Evolutionary conservation across 2,113 vertebrate species (phyloP), one percentile per base, ranked within the genome.

Genomic region (Tamias sibiricus): DNA sequence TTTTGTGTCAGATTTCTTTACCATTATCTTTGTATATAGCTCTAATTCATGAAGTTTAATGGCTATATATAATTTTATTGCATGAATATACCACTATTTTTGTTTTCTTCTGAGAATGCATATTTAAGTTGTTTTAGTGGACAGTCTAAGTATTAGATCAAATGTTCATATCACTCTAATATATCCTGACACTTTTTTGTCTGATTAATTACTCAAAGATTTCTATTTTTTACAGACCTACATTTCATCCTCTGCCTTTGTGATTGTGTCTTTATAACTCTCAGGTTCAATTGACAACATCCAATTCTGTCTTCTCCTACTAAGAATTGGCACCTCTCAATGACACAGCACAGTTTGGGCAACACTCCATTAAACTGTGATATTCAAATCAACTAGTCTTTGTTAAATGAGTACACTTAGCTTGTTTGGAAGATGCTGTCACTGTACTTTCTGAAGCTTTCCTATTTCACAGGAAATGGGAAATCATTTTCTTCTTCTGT

Each of bases 11-110:
- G 12, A 24, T 84, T 85, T 52, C 6, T 52, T 91, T 91, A 83
- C 8, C 11, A 32, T 80, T 69, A 40, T n/a, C 22, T 32, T 77
- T 54, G 4, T 71, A 81, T 68, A 3, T 35, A 74, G 12, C 13
- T 85, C 71, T 95, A 81, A 94, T 85, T 87, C 49, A 62, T 74
- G 26, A 81, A 68, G 88, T 94, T 91, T 86, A 88, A 91, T 49
- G 30, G 2, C 26, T 91, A 16, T 4, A 30, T 92, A 42, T 90
- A 66, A 66, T 87, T 93, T 84, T 96, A 89, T 72, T 93, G 1
- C 35, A 47, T 35, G 19, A 82, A 47, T 66, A 57, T 17, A 59
- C 35, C 32, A 72, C 12, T 71, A 52, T 91, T 92, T 92, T 11
- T 94, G 22, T 75, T 42, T 35, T 72, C 40, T 35, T 90, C 20